phyloP scores from a whole-genome alignment of 2,888 invertebrate species.

The Tinea trinotella region DNA sequence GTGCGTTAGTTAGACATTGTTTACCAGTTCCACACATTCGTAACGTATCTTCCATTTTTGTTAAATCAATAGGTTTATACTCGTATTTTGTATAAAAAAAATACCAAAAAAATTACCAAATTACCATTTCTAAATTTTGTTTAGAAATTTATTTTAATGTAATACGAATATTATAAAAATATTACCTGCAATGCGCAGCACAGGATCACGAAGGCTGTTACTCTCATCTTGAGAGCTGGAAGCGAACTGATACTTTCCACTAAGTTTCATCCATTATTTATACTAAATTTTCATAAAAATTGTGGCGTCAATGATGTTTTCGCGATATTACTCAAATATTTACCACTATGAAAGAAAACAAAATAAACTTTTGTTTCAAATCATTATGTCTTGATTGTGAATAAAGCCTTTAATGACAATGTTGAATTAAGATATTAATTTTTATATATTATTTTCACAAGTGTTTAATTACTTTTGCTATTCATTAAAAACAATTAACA shows the following conservation, averaged over 20 bases:
- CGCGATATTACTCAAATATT: conserved; percentile 34
- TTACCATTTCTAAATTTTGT: too few relatives aligned
- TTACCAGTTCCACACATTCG: too few relatives aligned
- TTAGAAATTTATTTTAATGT: too few relatives aligned
- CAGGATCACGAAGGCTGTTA: conserved; percentile 59
- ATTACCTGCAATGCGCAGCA: conserved; percentile 60
- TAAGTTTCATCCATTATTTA: conserved; percentile 37
- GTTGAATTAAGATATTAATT: conserved; percentile 34
- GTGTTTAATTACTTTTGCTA: background rate
- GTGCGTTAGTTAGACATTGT: too few relatives aligned
- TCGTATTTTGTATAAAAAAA: too few relatives aligned
- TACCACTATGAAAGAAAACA: conserved; percentile 29
- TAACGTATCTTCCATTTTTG: too few relatives aligned
- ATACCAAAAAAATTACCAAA: too few relatives aligned
- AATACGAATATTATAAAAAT: too few relatives aligned
- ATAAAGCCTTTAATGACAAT: conserved; percentile 47
- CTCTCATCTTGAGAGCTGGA: conserved; percentile 63
- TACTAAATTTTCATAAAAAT: conserved; percentile 31
- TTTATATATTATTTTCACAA: background rate
- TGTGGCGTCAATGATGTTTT: conserved; percentile 26
- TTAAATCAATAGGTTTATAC: too few relatives aligned
- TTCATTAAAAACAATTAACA: background rate
- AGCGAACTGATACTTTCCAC: conserved; percentile 50
- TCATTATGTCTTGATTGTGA: conserved; percentile 35
- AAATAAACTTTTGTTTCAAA: conserved; percentile 33